These are phyloP conservation scores for Drosophila mimica DNA, from an alignment of 2,888 invertebrate genomes.

Conservation along the genomic window DNA sequence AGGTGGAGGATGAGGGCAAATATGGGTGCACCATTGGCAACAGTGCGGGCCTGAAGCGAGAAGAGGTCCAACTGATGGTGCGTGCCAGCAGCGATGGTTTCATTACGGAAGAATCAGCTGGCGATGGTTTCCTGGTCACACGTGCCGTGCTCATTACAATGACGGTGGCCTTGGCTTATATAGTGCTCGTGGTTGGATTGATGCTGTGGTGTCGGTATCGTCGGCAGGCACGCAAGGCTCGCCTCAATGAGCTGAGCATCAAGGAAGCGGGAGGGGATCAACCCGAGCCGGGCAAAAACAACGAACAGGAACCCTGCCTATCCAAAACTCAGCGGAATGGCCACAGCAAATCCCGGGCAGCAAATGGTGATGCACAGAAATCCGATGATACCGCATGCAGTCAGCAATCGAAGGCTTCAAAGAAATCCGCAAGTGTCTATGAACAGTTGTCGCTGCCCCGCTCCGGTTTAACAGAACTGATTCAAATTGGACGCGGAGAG, in stretches of 20 bases:
- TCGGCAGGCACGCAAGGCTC: conserved; percentile 86
- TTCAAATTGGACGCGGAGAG: conserved; percentile 92
- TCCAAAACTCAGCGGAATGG: conserved; percentile 82
- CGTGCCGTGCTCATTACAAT: conserved; percentile 96
- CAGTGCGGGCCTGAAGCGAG: conserved; percentile 93
- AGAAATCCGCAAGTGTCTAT: conserved; percentile 87
- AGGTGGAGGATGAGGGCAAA: conserved; percentile 92
- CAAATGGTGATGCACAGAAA: conserved; percentile 86
- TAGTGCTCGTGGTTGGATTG: conserved; percentile 95
- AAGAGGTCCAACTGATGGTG: conserved; percentile 92
- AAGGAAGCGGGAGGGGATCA: conserved; percentile 86
- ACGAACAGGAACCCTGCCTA: conserved; percentile 84
- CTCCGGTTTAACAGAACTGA: conserved; percentile 89
- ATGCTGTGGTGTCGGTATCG: conserved; percentile 96
- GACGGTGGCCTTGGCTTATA: conserved; percentile 96
- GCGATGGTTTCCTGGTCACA: conserved; percentile 91
- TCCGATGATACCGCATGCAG: conserved; percentile 89
- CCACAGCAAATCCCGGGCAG: conserved; percentile 82
- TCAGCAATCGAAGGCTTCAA: conserved; percentile 87
- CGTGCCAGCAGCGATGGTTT: conserved; percentile 87
- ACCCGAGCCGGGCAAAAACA: conserved; percentile 64
- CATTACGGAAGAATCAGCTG: conserved; percentile 85
- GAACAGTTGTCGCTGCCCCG: conserved; percentile 92
- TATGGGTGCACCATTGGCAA: conserved; percentile 98
- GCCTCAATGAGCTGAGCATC: conserved; percentile 86